Conservation (phyloP, 2,888 invertebrate species). For the Cetonia aurata region DNA sequence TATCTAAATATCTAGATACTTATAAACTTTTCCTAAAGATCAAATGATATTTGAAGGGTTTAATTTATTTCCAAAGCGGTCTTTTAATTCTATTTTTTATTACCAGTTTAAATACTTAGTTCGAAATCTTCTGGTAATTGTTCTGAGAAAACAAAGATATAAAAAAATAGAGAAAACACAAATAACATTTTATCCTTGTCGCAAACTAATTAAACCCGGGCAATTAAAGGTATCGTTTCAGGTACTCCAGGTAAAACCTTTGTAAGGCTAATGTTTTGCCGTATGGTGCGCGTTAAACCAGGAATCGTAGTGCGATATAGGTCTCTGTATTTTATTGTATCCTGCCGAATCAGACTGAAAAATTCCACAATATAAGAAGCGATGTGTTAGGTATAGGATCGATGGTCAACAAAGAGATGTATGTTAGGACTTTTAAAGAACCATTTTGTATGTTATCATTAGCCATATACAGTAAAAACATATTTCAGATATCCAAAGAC, state of each 20-base stretch:
- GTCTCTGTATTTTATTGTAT: no score
- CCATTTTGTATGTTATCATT: no score
- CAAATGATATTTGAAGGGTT: background rate
- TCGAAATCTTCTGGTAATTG: conserved; percentile 14
- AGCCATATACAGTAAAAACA: no score
- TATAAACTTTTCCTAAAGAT: background rate
- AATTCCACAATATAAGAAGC: no score
- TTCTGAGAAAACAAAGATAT: conserved; percentile 6
- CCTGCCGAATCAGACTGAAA: no score
- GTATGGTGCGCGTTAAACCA: background rate
- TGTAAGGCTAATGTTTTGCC: conserved; percentile 12
- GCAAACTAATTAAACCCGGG: conserved; percentile 33
- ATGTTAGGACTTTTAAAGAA: no score
- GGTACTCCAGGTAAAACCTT: conserved; percentile 36
- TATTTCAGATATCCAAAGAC: no score
- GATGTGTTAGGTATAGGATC: no score
- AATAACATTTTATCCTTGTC: conserved; percentile 24
- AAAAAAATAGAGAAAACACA: conserved; percentile 16
- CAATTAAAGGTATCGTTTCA: conserved; percentile 37
- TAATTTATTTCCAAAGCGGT: conserved; percentile 1
- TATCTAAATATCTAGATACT: no score
- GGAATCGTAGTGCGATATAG: no score
- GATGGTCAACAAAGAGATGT: no score
- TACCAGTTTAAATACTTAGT: conserved; percentile 1
- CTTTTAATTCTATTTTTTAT: conserved; percentile 15